Base-by-base conservation (phyloP, 37 sponge, comb jelly and placozoan genomes). In the Ephydatia muelleri region DNA sequence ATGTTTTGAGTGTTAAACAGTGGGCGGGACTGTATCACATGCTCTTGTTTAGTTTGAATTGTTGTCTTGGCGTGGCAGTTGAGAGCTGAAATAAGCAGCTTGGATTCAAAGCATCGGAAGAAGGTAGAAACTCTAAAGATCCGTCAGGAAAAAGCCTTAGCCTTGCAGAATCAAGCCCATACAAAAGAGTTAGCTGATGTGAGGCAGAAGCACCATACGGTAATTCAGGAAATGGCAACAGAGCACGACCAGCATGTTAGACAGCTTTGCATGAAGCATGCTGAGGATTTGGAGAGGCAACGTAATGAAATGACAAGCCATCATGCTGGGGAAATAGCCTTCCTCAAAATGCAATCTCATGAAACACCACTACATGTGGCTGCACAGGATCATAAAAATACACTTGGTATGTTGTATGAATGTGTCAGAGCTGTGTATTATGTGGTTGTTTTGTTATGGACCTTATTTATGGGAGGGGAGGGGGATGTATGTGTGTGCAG, bases 241-340 rank as follows among this genome's bases (percentile, higher is more conserved):
- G 21, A 68, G 23, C 65, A 78, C 35, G 36, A 70, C 26, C 35
- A 67, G 25, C 34, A 69, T 31, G 6, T 85, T 25, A 34, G 67
- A 5, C 68, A 78, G 32, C 40, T 85, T 23, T 16, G 11, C 43
- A 26, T 79, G 16, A 64, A 85, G 64, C 86, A 85, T 21, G 72
- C 86, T 47, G 64, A 85, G 86, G 78, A 78, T 72, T 64, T 77
- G 22, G 39, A 28, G 19, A 38, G 27, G 11, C 27, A 39, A 38
- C 38, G 26, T 22, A 8, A 11, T 36, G 30, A 33, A 8, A 14
- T 39, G 36, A 22, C 77, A 37, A 35, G 35, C 32, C 30, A 3
- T 19, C 72, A 82, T 21, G 72, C 82, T 82, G 82, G 82, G 21
- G 72, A 82, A 49, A 11, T 69, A 26, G 70, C 82, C 72, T 43